phyloP scores from a whole-genome alignment of 2,797 vertebrate species.

The Periparus ater region DNA sequence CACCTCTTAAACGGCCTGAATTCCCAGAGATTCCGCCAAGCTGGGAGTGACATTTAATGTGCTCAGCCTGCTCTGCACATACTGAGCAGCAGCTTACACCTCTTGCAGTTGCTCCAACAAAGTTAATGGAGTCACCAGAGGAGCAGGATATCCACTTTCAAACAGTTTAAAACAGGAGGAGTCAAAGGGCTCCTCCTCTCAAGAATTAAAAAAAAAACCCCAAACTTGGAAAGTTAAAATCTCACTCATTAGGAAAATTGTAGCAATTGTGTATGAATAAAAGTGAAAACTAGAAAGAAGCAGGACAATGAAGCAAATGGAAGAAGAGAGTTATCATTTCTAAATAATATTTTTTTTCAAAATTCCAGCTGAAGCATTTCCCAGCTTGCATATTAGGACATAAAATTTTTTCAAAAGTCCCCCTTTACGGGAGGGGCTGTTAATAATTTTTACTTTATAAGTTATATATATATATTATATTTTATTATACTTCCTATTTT shows the following conservation, averaged over 20 bases:
- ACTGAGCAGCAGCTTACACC: neutral
- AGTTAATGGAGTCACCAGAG: neutral
- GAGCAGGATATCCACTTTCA: neutral
- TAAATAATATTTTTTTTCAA: neutral
- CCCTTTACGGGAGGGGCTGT: rapidly evolving
- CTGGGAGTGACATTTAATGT: neutral
- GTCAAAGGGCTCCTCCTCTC: neutral
- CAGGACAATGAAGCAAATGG: neutral
- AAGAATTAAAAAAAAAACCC: neutral
- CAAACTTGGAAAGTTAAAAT: neutral
- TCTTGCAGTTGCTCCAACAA: neutral
- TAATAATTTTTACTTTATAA: neutral
- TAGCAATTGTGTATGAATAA: neutral
- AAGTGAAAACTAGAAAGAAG: neutral
- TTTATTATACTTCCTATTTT: neutral
- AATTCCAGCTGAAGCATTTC: neutral
- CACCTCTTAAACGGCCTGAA: neutral
- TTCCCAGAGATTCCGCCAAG: neutral
- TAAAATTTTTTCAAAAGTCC: neutral
- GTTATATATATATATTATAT: no score
- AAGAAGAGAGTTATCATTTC: rapidly evolving
- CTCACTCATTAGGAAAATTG: neutral
- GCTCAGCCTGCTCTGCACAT: neutral
- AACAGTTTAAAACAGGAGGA: neutral
- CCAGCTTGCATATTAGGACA: neutral